Evolutionary conservation across 1,140 invertebrate species (phyloP), one percentile per base, ranked within the genome.

Genomic region (Galleria mellonella): DNA sequence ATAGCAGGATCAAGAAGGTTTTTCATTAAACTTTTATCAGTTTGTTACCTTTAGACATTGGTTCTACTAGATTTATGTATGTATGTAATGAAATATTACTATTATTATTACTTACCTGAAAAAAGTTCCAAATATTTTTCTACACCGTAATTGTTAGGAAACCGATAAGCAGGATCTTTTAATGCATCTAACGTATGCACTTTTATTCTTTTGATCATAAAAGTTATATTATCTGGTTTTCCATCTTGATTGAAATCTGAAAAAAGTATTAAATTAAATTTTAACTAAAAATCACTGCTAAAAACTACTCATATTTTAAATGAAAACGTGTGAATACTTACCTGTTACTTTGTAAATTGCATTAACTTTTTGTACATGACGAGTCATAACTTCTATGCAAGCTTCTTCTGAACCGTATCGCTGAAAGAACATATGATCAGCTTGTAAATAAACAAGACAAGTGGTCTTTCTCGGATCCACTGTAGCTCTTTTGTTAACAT

Each of bases 161-260:
- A 98, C 59, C 95, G 90, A 86, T 98, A 98, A 32, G 90, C 89
- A 1, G 93, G 91, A 85, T 96, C 95, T 52, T 92, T 92, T 33
- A 95, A 83, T 28, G 94, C 92, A 54, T 96, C 92, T 61, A 90
- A 89, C 13, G 94, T 94, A 83, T 97, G 95, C 10, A 98, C 94
- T 87, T 98, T 98, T 55, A 98, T 95, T 49, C 96, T 89, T 86
- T 98, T 98, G 60, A 98, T 97, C 93, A 97, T 96, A 76, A 98
- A 98, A 40, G 93, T 95, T 57, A 98, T 97, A 76, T 96, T 96
- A 81, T 98, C 96, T 1, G 95, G 89, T 72, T 92, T 91, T 2
- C 94, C 94, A 75, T 97, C 95, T 82, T 93, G 92, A 86, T 98
- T 96, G 76, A 98, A 98, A 89, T 98, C 96, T 96, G 87, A 53